phyloP scores from a whole-genome alignment of 64 coral and sea anemone genomes.

The Dendronephthya gigantea region DNA sequence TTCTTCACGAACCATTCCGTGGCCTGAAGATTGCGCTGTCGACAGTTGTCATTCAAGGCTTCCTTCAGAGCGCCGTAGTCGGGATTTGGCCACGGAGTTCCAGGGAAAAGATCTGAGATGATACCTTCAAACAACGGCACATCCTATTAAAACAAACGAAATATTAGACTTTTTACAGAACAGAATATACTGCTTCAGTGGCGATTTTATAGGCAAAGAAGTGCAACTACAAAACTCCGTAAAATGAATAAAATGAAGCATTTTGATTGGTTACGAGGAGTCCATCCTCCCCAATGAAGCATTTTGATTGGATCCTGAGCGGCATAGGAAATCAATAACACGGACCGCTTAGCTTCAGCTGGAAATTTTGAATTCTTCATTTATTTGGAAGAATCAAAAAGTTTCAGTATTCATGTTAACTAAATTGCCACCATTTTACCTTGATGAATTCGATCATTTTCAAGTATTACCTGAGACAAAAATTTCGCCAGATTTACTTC shows the following conservation, averaged over 20 bases:
- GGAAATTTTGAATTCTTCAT: no score
- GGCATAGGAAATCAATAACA: no score
- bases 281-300: no score
- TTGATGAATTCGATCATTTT: background rate
- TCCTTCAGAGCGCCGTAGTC: slow-evolving; percentile 88
- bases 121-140: slow-evolving; percentile 96
- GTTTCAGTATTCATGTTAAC: no score
- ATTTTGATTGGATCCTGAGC: background rate
- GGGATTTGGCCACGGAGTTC: slow-evolving; percentile 87
- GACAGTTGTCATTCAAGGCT: slow-evolving; percentile 74
- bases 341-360: no score
- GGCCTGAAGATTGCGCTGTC: slow-evolving; percentile 66
- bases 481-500: slow-evolving; percentile 98
- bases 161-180: background rate
- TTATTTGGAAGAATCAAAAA: no score
- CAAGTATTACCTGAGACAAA: slow-evolving; percentile 63
- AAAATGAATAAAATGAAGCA: no score
- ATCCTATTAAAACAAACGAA: slow-evolving; percentile 47
- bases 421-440: background rate
- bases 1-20: slow-evolving; percentile 98
- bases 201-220: no score
- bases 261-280: no score
- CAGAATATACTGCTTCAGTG: no score
- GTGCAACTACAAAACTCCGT: no score
- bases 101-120: slow-evolving; percentile 92